These are phyloP conservation scores for Uria lomvia DNA, from an alignment of 2,113 vertebrate genomes.

Conservation along the genomic window DNA sequence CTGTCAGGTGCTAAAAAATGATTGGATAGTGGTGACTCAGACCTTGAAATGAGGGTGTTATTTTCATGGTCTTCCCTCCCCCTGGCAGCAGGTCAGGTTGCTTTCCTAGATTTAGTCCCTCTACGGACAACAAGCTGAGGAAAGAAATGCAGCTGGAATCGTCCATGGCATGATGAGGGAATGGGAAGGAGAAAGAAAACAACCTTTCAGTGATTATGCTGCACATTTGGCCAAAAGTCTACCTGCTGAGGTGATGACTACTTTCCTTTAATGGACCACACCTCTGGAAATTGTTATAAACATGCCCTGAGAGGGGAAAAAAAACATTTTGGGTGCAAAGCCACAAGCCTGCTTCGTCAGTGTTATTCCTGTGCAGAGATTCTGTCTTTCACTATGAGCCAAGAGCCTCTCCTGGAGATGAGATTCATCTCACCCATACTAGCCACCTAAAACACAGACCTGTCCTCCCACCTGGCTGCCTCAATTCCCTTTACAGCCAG, in stretches of 20 bases:
- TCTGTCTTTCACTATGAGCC: neutral
- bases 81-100: neutral
- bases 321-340: neutral
- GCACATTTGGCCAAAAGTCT: neutral
- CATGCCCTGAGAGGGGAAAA: neutral
- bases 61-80: neutral
- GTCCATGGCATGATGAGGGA: fast-evolving
- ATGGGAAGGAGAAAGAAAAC: neutral
- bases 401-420: neutral
- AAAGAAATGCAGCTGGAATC: neutral
- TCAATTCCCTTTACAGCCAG: neutral
- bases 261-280: neutral
- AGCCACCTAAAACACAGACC: neutral
- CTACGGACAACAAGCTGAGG: neutral
- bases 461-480: neutral
- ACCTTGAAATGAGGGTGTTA: neutral
- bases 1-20: neutral
- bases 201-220: neutral
- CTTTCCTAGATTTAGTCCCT: neutral
- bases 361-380: neutral
- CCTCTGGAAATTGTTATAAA: neutral
- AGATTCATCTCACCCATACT: neutral
- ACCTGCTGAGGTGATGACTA: neutral
- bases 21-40: neutral
- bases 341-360: neutral